These are phyloP conservation scores for Propithecus perrieri DNA, from an alignment of 2,797 vertebrate genomes.

Conservation along the genomic window DNA sequence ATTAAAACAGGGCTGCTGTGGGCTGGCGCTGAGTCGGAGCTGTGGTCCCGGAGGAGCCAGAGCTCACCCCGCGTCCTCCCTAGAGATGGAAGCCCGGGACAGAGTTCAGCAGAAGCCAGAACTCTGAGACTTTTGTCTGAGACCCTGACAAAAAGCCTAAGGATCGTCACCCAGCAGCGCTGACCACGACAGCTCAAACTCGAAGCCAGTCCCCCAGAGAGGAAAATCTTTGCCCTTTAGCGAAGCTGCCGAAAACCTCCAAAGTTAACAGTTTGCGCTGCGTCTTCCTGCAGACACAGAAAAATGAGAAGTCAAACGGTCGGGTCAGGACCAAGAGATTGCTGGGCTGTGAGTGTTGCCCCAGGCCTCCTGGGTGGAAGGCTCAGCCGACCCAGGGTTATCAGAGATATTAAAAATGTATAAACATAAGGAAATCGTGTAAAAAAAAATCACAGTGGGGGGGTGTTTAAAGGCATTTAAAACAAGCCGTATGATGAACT, in stretches of 20 bases:
- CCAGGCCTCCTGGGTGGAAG: not conserved
- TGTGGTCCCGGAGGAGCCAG: not conserved
- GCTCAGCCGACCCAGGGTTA: not conserved
- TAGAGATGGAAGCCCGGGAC: not conserved
- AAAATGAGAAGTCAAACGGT: not conserved
- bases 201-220: not conserved
- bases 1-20: not conserved
- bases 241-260: not conserved
- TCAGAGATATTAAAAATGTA: not conserved
- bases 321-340: not conserved
- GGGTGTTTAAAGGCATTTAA: not conserved
- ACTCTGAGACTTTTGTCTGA: no score
- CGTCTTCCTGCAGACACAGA: not conserved
- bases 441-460: not conserved
- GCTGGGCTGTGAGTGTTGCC: not conserved
- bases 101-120: not conserved
- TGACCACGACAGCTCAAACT: fast-evolving
- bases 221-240: not conserved
- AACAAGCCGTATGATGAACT: not conserved
- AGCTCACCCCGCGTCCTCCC: no score
- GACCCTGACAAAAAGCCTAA: not conserved
- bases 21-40: no score
- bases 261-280: not conserved
- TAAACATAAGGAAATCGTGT: not conserved
- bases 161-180: not conserved